Evolutionary conservation across 2,797 vertebrate species (phyloP).

Genomic region (Netta rufina): DNA sequence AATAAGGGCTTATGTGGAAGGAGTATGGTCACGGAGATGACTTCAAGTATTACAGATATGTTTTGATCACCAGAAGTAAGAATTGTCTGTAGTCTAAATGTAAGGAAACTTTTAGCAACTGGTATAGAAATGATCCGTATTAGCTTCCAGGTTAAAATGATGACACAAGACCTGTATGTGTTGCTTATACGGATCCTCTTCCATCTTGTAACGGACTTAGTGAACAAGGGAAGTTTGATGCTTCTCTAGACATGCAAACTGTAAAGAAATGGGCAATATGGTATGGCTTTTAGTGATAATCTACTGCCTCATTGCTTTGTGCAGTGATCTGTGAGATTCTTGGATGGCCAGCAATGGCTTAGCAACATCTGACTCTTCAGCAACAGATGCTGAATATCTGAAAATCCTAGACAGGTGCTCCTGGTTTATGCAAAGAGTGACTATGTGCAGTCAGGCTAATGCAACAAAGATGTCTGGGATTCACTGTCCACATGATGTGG

Average conservation of each 20-base stretch:
- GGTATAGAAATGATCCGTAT: background rate
- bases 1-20: background rate
- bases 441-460: background rate
- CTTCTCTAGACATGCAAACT: background rate
- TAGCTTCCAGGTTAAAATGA: background rate
- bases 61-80: conserved; percentile 10
- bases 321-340: background rate
- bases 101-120: background rate
- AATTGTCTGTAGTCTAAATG: background rate
- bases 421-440: background rate
- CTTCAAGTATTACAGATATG: background rate
- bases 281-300: background rate
- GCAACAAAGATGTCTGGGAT: background rate
- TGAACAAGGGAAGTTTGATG: background rate
- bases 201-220: background rate
- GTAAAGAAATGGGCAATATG: background rate
- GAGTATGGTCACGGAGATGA: background rate
- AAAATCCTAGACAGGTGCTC: background rate
- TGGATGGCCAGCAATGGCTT: background rate
- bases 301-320: background rate
- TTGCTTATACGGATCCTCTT: background rate
- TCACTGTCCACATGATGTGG: background rate
- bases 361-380: background rate
- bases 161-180: background rate
- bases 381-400: background rate